phyloP scores from a whole-genome alignment of 2,888 invertebrate genomes.

The Laothoe populi region DNA sequence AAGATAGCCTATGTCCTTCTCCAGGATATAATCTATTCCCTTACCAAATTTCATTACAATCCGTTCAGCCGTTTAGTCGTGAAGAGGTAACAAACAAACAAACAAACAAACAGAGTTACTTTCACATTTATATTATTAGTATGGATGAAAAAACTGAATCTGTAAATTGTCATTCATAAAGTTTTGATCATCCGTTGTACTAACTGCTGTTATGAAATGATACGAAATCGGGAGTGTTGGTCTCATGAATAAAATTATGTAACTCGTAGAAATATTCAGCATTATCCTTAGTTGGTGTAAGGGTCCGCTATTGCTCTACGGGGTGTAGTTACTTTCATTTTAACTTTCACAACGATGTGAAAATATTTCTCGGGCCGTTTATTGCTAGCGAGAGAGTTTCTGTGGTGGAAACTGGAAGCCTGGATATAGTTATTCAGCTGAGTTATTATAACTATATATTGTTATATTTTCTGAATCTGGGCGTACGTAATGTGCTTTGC shows the following conservation, averaged over 20 bases:
- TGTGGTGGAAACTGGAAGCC: slow-evolving; percentile 52
- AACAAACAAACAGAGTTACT: too few relatives aligned
- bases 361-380: slow-evolving; percentile 80
- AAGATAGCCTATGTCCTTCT: too few relatives aligned
- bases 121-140: too few relatives aligned
- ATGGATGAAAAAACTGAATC: slow-evolving; percentile 11
- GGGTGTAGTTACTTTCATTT: slow-evolving; percentile 82
- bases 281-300: slow-evolving; percentile 67
- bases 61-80: too few relatives aligned
- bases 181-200: slow-evolving; percentile 41
- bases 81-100: too few relatives aligned
- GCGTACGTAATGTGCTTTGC: slow-evolving; percentile 33
- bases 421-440: slow-evolving; percentile 49
- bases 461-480: slow-evolving; percentile 35
- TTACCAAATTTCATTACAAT: too few relatives aligned
- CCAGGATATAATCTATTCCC: too few relatives aligned
- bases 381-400: slow-evolving; percentile 74
- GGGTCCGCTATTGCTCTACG: slow-evolving; percentile 70
- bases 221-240: slow-evolving; percentile 60
- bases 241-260: slow-evolving; percentile 79
- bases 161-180: slow-evolving; percentile 32
- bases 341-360: slow-evolving; percentile 83
- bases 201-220: slow-evolving; percentile 59
- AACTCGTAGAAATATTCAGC: slow-evolving; percentile 71
- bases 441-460: slow-evolving; percentile 49